Percentiles rank a stretch among this genome's conserved stretches.
phyloP scores from a whole-genome alignment of 2,113 vertebrate genomes.

The Ictalurus furcatus region DNA sequence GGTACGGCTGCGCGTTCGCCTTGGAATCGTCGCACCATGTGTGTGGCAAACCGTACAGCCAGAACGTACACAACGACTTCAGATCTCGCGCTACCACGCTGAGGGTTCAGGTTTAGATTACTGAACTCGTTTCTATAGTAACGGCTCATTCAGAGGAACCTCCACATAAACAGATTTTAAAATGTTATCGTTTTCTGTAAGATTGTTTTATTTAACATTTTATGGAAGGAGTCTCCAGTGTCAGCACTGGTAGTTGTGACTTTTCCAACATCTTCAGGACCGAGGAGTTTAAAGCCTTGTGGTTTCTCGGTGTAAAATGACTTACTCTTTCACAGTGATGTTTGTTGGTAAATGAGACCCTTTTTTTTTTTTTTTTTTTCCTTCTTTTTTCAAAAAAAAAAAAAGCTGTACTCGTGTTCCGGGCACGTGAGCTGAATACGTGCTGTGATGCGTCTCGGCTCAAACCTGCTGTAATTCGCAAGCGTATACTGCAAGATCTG shows the following conservation, averaged over 20 bases:
- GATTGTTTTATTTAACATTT: not conserved
- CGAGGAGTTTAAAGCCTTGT: not conserved
- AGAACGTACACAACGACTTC: not conserved
- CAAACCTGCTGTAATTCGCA: no score
- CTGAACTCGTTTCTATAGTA: not conserved
- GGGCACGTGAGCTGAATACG: no score
- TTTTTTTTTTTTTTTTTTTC: no score
- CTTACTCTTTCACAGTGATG: no score
- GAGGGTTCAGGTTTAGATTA: no score
- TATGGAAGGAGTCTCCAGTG: not conserved
- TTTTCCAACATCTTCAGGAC: not conserved
- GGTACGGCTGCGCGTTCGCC: slow-evolving; percentile 6
- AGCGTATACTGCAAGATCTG: no score
- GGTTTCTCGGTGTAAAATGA: not conserved
- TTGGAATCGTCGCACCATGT: slow-evolving; percentile 9
- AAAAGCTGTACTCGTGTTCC: no score
- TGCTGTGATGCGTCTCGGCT: no score
- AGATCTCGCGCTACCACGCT: not conserved
- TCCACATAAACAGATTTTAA: not conserved
- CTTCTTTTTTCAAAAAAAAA: no score
- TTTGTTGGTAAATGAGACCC: no score
- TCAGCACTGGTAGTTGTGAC: not conserved
- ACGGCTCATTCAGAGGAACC: not conserved
- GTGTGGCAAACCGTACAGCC: not conserved
- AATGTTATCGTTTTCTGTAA: not conserved